Evolutionary conservation across 2,797 vertebrate genomes (phyloP), one percentile per base, ranked within the genome.

Genomic region (Chelon auratus): DNA sequence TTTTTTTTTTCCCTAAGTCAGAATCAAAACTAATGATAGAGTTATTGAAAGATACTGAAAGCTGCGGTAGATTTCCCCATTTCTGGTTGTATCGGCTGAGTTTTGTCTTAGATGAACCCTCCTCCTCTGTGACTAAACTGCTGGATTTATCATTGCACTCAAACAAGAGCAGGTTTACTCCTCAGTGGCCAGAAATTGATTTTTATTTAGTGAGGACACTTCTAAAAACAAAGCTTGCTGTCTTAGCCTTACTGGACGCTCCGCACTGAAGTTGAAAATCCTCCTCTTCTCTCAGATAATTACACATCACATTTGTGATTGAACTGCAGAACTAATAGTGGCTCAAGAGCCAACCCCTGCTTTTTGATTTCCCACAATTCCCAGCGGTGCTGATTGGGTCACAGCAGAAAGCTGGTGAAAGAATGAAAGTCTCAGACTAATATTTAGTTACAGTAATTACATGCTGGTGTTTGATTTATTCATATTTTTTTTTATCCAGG

Each of bases 401-500:
- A 37, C 39, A 20, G 18, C 45, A 18, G 66, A 62, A 50, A 56
- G 13, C 26, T 14, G 20, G 24, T 50, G 59, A 73, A 62, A 20
- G 68, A 55, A 39, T n/a, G 54, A 14, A 22, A 52, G 13, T 53
- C 51, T 56, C 26, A 1, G 33, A 14, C n/a, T 45, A 1, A 33
- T 57, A 20, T 57, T 56, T 15, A 26, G 54, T 18, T 36, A 15
- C 9, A 10, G 39, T 45, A 3, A 1, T 18, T 54, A 55, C 48
- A 67, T 47, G 36, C 33, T 26, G 20, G 5, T 65, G 55, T 77
- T 52, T 83, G 9, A 51, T 33, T 33, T 33, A 33, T 33, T 33
- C 30, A 3, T 8, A 0, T 33, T 7, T 5, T 33, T 33, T 78
- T 83, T 70, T 61, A 48, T 59, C 0, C 82, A 97, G 96, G 90